phyloP scores from a whole-genome alignment of 2,888 invertebrate genomes.

The Seladonia tumulorum region DNA sequence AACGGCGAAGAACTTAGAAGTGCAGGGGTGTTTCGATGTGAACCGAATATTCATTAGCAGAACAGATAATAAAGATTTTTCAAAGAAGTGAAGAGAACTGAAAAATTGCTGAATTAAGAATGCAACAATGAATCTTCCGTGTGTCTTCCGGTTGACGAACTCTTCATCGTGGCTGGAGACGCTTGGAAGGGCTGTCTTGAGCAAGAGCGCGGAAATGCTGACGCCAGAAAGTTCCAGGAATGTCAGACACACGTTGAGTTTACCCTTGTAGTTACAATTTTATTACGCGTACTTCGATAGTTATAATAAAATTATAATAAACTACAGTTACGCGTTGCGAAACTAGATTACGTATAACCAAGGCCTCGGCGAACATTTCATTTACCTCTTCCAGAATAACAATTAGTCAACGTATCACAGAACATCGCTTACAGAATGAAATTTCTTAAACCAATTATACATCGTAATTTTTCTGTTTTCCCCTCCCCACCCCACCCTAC shows the following conservation, averaged over 20 bases:
- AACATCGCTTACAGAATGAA: conserved; percentile 44
- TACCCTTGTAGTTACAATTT: conserved; percentile 47
- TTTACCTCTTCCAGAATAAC: conserved; percentile 34
- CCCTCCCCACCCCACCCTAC: neutral
- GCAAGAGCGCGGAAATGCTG: neutral
- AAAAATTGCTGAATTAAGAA: neutral
- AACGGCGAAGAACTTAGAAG: neutral
- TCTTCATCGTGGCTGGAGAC: conserved; percentile 12
- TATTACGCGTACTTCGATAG: conserved; percentile 49
- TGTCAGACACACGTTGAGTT: neutral
- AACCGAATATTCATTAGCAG: neutral
- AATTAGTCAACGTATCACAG: conserved; percentile 63
- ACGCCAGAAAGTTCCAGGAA: conserved; percentile 14
- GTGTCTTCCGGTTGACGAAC: neutral
- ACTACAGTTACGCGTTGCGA: conserved; percentile 46
- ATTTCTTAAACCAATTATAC: conserved; percentile 37
- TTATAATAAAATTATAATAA: conserved; percentile 62
- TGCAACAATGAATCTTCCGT: neutral
- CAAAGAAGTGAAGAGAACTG: neutral
- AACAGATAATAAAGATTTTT: neutral
- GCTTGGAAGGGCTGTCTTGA: conserved; percentile 8
- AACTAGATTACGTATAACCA: conserved; percentile 56
- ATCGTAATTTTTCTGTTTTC: neutral
- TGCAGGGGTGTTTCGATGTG: neutral
- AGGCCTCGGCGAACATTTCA: conserved; percentile 58